Evolutionary conservation across 2,888 invertebrate species (phyloP), one percentile per base, ranked within the genome.

Genomic region (Ectropis crepuscularia): DNA sequence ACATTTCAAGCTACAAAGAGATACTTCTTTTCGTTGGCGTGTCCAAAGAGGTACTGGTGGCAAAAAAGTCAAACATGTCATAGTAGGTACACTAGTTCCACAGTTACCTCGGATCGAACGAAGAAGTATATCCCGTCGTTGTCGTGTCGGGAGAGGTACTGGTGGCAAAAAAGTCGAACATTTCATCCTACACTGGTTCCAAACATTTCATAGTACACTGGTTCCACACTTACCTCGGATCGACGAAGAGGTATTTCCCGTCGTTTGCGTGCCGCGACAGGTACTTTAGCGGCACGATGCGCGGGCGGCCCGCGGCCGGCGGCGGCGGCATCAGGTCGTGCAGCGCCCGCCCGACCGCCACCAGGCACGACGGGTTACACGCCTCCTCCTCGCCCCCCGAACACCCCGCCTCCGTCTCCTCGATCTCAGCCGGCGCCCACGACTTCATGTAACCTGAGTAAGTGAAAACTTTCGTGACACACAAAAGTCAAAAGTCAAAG

Each of bases 51-150:
- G 83, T 97, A 98, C 80, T 96, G 95, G 39, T 97, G 94, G 5
- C 16, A 28, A 28, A 28, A 28, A 28, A 28, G 11, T 94, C 94
- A 36, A 95, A 87, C 0, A 95, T 28, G 1, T 28, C 16, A 28
- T 28, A 28, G 16, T n/a, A n/a, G n/a, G n/a, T 28, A 28, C 16
- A 28, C 16, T 28, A 4, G 16, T 28, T 28, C 28, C 39, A 12
- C 10, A 9, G 38, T 87, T 98, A 85, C 98, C 98, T 6, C n/a
- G n/a, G n/a, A n/a, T n/a, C n/a, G n/a, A n/a, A 98, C 96, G 82
- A 97, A 98, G 5, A 98, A 91, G 88, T 98, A 98, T 88, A 98
- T 98, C 6, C 98, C 98, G 82, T 98, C 98, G 57, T 96, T 94
- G 0, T 97, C 95, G 82, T 98, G 97, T 0, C 98, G 90, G 0